Evolutionary conservation across 2,888 invertebrate species (phyloP).

Genomic region (Rhamphomyia laevipes): DNA sequence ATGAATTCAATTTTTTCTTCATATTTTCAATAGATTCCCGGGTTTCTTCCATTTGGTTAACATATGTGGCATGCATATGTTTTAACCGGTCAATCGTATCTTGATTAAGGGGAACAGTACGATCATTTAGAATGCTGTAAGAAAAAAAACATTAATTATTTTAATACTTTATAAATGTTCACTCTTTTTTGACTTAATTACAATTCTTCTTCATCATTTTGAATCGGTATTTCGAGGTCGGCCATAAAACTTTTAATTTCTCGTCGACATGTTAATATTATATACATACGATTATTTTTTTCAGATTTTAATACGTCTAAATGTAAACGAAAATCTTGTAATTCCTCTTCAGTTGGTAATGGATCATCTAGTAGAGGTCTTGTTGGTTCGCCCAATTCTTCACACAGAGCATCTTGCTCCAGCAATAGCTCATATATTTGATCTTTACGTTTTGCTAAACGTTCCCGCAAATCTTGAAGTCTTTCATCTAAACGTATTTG

Average conservation of each 20-base stretch:
- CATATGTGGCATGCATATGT: slow-evolving; percentile 44
- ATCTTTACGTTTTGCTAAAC: slow-evolving; percentile 39
- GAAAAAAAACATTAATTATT: no score
- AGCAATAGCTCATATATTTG: slow-evolving; percentile 38
- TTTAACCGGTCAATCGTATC: slow-evolving; percentile 50
- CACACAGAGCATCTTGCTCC: slow-evolving; percentile 36
- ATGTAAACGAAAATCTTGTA: slow-evolving; percentile 46
- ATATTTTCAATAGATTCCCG: slow-evolving; percentile 47
- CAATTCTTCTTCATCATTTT: slow-evolving; percentile 23
- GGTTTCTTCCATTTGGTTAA: slow-evolving; percentile 45
- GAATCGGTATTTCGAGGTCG: slow-evolving; percentile 29
- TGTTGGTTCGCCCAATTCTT: slow-evolving; percentile 28
- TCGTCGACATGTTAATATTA: slow-evolving; percentile 29
- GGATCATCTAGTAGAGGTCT: slow-evolving; percentile 30
- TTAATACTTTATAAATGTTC: neutral
- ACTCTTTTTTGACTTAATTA: neutral
- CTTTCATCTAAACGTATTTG: slow-evolving; percentile 48
- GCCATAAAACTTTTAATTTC: slow-evolving; percentile 33
- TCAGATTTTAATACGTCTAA: slow-evolving; percentile 49
- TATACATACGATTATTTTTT: slow-evolving; percentile 41
- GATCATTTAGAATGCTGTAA: slow-evolving; percentile 33
- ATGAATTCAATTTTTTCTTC: slow-evolving; percentile 47
- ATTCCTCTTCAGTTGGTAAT: slow-evolving; percentile 49
- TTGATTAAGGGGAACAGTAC: slow-evolving; percentile 45
- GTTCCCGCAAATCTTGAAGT: slow-evolving; percentile 45